Evolutionary conservation across 2,113 vertebrate species (phyloP).

Genomic region (Stegostoma tigrinum): DNA sequence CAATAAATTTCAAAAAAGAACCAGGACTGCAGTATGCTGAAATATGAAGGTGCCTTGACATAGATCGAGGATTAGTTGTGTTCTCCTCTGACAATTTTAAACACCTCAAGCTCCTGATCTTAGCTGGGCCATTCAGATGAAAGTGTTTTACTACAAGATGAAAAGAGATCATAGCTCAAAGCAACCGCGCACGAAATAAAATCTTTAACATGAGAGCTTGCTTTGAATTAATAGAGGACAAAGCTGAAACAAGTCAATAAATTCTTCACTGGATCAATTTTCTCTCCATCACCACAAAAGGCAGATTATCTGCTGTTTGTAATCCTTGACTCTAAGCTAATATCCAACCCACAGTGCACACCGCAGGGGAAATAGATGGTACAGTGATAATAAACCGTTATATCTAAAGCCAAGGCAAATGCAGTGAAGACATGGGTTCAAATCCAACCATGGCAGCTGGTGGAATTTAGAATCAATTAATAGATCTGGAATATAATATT

Average conservation of each 20-base stretch:
- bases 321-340: not conserved
- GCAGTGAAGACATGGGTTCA: no score
- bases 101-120: not conserved
- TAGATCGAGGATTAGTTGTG: not conserved
- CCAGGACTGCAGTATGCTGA: no score
- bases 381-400: no score
- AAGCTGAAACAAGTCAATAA: not conserved
- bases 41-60: not conserved
- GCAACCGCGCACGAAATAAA: not conserved
- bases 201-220: not conserved
- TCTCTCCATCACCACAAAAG: not conserved
- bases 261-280: not conserved
- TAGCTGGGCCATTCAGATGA: not conserved
- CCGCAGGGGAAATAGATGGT: no score
- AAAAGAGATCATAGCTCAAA: not conserved
- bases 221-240: not conserved
- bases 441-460: no score
- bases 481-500: no score
- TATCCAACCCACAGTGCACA: not conserved
- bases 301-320: not conserved
- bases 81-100: not conserved
- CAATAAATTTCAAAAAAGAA: not conserved
- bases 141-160: not conserved
- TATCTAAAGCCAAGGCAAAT: no score
- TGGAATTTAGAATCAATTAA: no score